Conservation (phyloP, 2,113 vertebrate genomes). For the Catagonus wagneri region DNA sequence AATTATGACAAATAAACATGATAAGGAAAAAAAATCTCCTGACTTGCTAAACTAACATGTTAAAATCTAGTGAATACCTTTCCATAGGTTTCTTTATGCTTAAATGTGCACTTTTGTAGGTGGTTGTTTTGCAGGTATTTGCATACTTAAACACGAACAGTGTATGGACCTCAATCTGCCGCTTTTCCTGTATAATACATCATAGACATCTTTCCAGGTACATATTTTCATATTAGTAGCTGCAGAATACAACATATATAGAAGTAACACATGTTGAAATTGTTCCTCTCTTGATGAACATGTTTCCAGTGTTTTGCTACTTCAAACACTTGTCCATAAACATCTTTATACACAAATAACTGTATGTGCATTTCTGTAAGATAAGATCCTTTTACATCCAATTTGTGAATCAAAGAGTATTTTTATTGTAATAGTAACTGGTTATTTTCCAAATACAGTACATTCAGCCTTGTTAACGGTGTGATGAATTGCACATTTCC, state of each 20-base stretch:
- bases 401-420: background rate
- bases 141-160: background rate
- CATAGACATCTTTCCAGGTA: background rate
- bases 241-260: background rate
- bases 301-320: background rate
- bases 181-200: background rate
- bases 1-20: background rate
- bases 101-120: background rate
- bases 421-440: background rate
- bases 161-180: background rate
- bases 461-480: background rate
- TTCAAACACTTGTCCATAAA: background rate
- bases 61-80: background rate
- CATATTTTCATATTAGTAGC: background rate
- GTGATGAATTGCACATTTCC: background rate
- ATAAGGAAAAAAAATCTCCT: background rate
- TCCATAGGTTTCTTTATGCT: background rate
- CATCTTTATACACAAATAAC: background rate
- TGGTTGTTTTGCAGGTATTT: background rate
- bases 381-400: background rate
- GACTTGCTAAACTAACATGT: background rate
- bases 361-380: background rate
- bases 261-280: background rate
- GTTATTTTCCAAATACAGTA: background rate
- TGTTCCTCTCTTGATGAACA: background rate